Conservation (phyloP, 2,797 vertebrate species). For the Sylvia borin region DNA sequence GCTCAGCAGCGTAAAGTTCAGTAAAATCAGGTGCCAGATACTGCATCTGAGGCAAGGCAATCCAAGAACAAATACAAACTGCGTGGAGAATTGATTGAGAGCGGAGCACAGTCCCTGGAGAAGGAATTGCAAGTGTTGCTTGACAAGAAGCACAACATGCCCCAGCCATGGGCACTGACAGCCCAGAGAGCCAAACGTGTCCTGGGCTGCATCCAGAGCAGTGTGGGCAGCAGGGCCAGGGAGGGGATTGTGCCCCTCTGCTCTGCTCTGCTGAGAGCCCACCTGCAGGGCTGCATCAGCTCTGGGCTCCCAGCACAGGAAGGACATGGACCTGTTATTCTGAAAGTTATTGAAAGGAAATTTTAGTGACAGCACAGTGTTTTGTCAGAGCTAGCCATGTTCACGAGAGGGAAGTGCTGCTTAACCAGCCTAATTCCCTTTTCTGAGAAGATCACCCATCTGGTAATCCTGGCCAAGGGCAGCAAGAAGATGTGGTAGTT, state of each 20-base stretch:
- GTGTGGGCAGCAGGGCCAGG: background rate
- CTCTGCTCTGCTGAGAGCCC: background rate
- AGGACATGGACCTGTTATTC: background rate
- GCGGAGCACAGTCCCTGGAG: background rate
- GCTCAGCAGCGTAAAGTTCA: background rate
- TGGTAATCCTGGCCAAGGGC: background rate
- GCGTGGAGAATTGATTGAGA: background rate
- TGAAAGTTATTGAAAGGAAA: background rate
- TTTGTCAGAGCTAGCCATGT: background rate
- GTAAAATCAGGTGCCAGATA: background rate
- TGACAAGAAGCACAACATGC: background rate
- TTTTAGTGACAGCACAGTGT: background rate
- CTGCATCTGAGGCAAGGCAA: background rate
- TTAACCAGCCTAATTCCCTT: background rate
- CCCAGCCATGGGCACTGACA: background rate
- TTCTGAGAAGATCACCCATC: background rate
- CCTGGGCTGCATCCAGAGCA: background rate
- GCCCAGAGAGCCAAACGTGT: background rate
- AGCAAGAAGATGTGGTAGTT: background rate
- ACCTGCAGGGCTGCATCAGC: background rate
- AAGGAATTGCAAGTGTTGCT: accelerated
- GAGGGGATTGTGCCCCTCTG: background rate
- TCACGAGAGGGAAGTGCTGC: background rate
- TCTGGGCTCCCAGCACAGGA: background rate
- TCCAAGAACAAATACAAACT: background rate